These are phyloP conservation scores for Holothuria leucospilota DNA, from an alignment of 53 echinoderm and acorn worm species.

Conservation along the genomic window DNA sequence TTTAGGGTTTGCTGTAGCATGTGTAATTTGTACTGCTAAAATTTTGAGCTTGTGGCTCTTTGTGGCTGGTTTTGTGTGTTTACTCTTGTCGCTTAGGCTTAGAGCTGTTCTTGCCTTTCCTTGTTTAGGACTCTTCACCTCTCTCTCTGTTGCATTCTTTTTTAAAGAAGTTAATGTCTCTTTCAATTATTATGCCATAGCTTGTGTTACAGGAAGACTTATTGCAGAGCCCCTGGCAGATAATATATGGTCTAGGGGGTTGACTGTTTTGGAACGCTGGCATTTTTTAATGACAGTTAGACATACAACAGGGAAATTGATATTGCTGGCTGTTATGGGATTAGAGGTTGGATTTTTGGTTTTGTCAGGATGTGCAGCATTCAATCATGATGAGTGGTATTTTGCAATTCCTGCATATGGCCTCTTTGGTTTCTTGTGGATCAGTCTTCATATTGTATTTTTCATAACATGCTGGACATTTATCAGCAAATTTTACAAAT, in stretches of 20 bases:
- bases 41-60: constrained; percentile 83
- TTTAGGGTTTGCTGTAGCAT: constrained; percentile 87
- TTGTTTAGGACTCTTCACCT: constrained; percentile 61
- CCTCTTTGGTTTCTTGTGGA: constrained; percentile 90
- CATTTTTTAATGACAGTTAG: constrained; percentile 70
- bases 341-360: constrained; percentile 79
- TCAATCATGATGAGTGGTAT: constrained; percentile 94
- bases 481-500: constrained; percentile 81
- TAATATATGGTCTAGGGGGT: constrained; percentile 70
- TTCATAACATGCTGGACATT: constrained; percentile 86
- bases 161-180: constrained; percentile 69
- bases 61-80: constrained; percentile 75
- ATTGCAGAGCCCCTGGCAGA: constrained; percentile 77
- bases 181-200: constrained; percentile 79
- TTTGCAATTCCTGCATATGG: constrained; percentile 89
- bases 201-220: constrained; percentile 82
- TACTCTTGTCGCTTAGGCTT: constrained; percentile 75
- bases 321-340: constrained; percentile 66
- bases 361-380: constrained; percentile 76
- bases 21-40: constrained; percentile 69
- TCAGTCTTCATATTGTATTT: constrained; percentile 81
- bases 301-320: constrained; percentile 66
- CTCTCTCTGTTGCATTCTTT: constrained; percentile 73
- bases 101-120: constrained; percentile 82
- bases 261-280: constrained; percentile 90